These are phyloP conservation scores for Teleiodes luculella DNA, from an alignment of 2,888 invertebrate species.

Conservation along the genomic window DNA sequence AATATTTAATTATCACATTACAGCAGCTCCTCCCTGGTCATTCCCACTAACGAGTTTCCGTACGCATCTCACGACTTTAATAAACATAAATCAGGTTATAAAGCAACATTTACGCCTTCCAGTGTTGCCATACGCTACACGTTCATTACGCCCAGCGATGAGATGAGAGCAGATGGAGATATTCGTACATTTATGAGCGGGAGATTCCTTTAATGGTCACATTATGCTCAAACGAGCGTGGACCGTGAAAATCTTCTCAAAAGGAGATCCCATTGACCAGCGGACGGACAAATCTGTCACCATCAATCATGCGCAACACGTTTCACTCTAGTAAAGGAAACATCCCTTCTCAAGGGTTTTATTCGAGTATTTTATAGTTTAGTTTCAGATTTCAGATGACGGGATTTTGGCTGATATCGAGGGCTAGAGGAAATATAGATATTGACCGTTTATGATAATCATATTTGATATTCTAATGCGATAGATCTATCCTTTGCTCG, in stretches of 20 bases:
- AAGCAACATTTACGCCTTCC: conserved; percentile 38
- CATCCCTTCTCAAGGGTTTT: neutral
- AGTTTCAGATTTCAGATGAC: neutral
- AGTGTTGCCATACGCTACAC: conserved; percentile 39
- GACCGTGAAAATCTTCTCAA: neutral
- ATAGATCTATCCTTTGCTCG: too few species aligned
- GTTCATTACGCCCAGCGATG: conserved; percentile 31
- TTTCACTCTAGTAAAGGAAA: conserved; percentile 1
- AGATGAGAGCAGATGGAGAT: conserved; percentile 26
- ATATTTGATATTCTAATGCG: too few species aligned
- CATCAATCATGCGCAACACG: conserved; percentile 1
- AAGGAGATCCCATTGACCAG: neutral
- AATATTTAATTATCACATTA: conserved; percentile 3
- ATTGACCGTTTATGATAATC: too few species aligned
- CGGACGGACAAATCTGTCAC: conserved; percentile 2
- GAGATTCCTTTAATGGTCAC: conserved; percentile 30
- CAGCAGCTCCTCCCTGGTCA: conserved; percentile 3
- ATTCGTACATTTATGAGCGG: conserved; percentile 30
- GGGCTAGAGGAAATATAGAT: too few species aligned
- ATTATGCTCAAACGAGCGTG: conserved; percentile 21
- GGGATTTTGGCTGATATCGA: too few species aligned
- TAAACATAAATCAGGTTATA: conserved; percentile 47
- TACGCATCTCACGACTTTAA: conserved; percentile 38
- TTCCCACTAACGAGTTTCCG: conserved; percentile 13
- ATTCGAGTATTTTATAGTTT: neutral